Conservation (phyloP, 2,113 vertebrate genomes). For the Psilopsiagon aurifrons region DNA sequence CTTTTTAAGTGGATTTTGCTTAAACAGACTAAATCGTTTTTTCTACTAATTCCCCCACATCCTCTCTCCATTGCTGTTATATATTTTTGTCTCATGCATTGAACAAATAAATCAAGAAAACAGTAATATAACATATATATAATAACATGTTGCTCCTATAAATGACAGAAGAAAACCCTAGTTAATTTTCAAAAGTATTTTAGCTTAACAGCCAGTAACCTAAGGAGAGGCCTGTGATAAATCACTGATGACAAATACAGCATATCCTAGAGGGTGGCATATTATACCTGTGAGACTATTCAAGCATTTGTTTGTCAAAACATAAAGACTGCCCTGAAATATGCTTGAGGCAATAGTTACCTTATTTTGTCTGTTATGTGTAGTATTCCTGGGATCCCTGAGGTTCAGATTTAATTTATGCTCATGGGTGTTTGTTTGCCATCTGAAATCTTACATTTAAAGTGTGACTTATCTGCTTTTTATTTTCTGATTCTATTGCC, state of each 20-base stretch:
- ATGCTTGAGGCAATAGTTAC: background rate
- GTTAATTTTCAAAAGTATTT: background rate
- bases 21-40: background rate
- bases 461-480: background rate
- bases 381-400: background rate
- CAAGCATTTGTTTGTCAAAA: background rate
- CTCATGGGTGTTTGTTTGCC: background rate
- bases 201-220: background rate
- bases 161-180: background rate
- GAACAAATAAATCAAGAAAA: background rate
- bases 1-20: background rate
- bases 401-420: background rate
- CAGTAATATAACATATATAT: background rate
- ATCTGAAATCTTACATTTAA: background rate
- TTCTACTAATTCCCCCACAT: background rate
- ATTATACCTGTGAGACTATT: background rate
- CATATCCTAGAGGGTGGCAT: background rate
- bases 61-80: background rate
- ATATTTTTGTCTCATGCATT: rapidly evolving
- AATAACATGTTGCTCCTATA: background rate
- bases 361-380: background rate
- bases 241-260: background rate
- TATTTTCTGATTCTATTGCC: background rate
- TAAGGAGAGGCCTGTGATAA: background rate
- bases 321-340: background rate